Conservation (phyloP, 2,797 vertebrate species). For the Clarias fuscus region DNA sequence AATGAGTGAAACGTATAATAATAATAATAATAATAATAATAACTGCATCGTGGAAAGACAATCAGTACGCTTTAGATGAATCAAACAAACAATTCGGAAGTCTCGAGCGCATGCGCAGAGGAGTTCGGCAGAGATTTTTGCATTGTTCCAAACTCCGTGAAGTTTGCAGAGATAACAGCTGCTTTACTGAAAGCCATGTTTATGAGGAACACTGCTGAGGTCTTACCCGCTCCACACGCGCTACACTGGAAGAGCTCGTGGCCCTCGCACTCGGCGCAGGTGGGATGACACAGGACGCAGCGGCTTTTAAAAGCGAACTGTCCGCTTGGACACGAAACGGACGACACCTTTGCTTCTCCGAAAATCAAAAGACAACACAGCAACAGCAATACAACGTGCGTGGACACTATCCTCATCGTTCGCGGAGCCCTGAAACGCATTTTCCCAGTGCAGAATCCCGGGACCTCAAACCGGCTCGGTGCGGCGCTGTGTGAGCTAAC, state of each 20-base stretch:
- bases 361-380: conserved; percentile 52
- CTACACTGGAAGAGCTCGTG: conserved; percentile 80
- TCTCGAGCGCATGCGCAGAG: conserved; percentile 8
- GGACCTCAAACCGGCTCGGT: conserved; percentile 16
- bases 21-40: not conserved
- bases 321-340: conserved; percentile 71
- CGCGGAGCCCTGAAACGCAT: conserved; percentile 1
- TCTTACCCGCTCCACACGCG: conserved; percentile 80
- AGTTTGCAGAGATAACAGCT: not conserved
- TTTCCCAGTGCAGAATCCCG: not conserved
- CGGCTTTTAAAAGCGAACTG: conserved; percentile 75
- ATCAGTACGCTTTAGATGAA: not conserved
- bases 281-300: conserved; percentile 80
- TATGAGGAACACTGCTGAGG: not conserved
- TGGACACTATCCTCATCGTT: conserved; percentile 59
- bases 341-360: conserved; percentile 57
- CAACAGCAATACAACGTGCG: conserved; percentile 48
- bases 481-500: conserved; percentile 12
- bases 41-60: not conserved
- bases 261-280: conserved; percentile 78
- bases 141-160: not conserved
- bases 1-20: not conserved
- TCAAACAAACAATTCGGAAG: not conserved
- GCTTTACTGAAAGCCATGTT: not conserved
- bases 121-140: not conserved